These are phyloP conservation scores for Sinocyclocheilus grahami DNA, from an alignment of 2,113 vertebrate species.

Conservation along the genomic window DNA sequence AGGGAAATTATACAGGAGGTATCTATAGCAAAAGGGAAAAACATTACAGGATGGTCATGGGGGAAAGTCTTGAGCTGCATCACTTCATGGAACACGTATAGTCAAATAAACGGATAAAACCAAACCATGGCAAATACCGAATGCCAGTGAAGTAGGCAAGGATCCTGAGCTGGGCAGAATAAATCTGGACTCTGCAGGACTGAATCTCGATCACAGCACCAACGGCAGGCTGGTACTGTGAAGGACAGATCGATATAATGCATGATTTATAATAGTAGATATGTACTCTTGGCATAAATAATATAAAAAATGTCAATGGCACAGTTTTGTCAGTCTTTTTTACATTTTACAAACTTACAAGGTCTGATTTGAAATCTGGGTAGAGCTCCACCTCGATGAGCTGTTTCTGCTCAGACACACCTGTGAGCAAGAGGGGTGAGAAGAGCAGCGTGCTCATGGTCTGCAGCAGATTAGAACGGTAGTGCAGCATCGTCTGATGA, in stretches of 20 bases:
- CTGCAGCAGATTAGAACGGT: slow-evolving; percentile 84
- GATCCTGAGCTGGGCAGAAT: slow-evolving; percentile 85
- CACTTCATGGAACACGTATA: not conserved
- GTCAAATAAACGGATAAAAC: not conserved
- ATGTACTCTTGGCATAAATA: not conserved
- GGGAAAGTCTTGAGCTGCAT: not conserved
- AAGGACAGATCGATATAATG: not conserved
- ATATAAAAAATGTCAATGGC: too few species aligned
- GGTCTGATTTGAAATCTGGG: slow-evolving; percentile 81
- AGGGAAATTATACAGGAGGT: slow-evolving; percentile 88
- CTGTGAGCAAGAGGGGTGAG: slow-evolving; percentile 80
- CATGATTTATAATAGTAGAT: not conserved
- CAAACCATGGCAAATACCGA: slow-evolving; percentile 65
- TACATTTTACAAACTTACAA: slow-evolving; percentile 57
- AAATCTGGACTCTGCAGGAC: slow-evolving; percentile 84
- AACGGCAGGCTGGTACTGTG: slow-evolving; percentile 79
- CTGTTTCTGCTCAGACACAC: slow-evolving; percentile 87
- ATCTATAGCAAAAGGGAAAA: slow-evolving; percentile 64
- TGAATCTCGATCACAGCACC: slow-evolving; percentile 85
- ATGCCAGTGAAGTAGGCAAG: slow-evolving; percentile 89
- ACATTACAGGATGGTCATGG: not conserved
- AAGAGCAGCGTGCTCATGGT: slow-evolving; percentile 80
- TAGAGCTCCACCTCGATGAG: slow-evolving; percentile 84
- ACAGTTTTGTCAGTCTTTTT: too few species aligned
- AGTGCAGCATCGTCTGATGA: slow-evolving; percentile 85